Evolutionary conservation across 2,113 vertebrate species (phyloP).

Genomic region (Gopherus flavomarginatus): DNA sequence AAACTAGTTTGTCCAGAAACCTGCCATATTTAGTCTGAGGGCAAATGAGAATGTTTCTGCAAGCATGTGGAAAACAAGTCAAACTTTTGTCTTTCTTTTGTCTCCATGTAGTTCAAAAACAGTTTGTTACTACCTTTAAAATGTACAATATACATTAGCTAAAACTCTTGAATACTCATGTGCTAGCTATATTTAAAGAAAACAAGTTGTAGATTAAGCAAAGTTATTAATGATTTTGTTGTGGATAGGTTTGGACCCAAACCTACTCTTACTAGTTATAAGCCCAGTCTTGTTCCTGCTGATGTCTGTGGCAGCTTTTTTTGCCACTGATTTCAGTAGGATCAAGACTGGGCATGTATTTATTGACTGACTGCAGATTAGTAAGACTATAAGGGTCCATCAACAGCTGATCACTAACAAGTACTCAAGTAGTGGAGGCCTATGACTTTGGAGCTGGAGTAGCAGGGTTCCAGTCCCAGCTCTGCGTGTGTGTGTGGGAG

Average conservation of each 20-base stretch:
- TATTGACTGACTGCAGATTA: background rate
- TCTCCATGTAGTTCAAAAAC: background rate
- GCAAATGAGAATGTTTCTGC: background rate
- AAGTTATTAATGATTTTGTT: background rate
- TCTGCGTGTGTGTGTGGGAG: background rate
- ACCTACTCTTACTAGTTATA: too few relatives aligned
- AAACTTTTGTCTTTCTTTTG: background rate
- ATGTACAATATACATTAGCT: background rate
- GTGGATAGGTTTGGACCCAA: background rate
- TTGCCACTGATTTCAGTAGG: background rate
- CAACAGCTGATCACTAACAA: background rate
- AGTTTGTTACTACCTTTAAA: background rate
- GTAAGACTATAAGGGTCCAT: background rate
- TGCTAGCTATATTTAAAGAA: background rate
- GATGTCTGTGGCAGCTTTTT: background rate
- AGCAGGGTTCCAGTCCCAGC: background rate
- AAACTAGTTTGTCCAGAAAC: background rate
- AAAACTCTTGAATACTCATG: slow-evolving; percentile 11
- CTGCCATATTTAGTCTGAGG: background rate
- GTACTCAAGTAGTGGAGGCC: background rate
- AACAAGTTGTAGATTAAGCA: background rate
- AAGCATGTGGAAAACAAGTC: background rate
- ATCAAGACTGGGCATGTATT: background rate
- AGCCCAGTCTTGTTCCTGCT: background rate
- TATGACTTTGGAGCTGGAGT: background rate